Conservation (phyloP, 2,113 vertebrate species). For the Cichladusa arquata region DNA sequence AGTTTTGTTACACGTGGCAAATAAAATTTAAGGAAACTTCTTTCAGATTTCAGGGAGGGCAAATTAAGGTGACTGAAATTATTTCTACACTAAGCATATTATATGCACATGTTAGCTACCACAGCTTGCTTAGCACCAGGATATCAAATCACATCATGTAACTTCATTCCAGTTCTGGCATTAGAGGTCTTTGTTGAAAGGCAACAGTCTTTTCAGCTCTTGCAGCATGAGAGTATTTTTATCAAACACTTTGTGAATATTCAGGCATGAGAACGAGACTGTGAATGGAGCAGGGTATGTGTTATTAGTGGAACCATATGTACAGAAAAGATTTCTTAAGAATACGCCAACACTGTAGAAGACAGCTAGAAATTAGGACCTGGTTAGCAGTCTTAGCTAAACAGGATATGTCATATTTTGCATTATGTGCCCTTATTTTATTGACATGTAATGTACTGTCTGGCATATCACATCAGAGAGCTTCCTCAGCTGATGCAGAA, state of each 20-base stretch:
- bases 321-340: neutral
- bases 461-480: neutral
- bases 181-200: neutral
- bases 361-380: neutral
- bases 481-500: neutral
- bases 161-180: neutral
- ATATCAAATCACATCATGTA: neutral
- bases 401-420: neutral
- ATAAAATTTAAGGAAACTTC: neutral
- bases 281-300: rapidly evolving
- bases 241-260: neutral
- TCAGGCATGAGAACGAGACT: neutral
- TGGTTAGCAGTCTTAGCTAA: constrained; percentile 21
- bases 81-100: neutral
- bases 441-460: neutral
- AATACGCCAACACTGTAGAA: neutral
- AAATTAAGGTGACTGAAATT: neutral
- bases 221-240: neutral
- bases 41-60: neutral
- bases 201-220: neutral
- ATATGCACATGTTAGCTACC: neutral
- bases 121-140: neutral
- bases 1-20: neutral
- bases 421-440: constrained; percentile 21
- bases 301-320: neutral